A percentile compares a stretch with the other conserved stretches of the same genome.
Evolutionary conservation across 1,140 invertebrate species (phyloP).

Genomic region (Sipha flava): DNA sequence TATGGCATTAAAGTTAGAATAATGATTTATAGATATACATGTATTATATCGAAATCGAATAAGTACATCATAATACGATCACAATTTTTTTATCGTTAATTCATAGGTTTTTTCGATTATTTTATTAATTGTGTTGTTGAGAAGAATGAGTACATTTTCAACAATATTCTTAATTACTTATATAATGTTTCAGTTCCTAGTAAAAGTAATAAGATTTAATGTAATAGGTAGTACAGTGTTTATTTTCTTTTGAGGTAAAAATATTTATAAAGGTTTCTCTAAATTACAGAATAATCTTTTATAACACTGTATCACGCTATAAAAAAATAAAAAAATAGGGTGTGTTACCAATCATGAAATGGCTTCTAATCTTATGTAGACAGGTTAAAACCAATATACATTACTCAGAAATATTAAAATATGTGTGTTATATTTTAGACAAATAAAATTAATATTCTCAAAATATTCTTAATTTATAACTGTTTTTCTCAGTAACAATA

Average conservation of each 20-base stretch:
- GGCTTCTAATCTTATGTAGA: slow-evolving; percentile 3
- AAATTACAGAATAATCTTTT: background rate
- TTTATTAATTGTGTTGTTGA: no score
- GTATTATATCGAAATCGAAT: background rate
- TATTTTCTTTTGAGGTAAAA: background rate
- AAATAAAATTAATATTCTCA: background rate
- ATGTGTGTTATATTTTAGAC: no score
- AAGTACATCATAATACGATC: background rate
- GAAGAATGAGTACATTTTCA: no score
- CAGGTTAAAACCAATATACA: background rate
- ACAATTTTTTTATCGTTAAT: no score
- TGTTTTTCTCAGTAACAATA: background rate
- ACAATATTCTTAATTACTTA: no score
- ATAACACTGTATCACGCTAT: slow-evolving; percentile 27
- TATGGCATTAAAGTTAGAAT: background rate
- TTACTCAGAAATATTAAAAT: slow-evolving; percentile 6
- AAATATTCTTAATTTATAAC: background rate
- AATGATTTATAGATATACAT: background rate
- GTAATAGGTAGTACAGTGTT: background rate
- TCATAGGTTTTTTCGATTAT: no score
- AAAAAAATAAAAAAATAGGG: slow-evolving; percentile 6
- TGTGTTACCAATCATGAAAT: slow-evolving; percentile 24
- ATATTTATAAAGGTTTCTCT: background rate
- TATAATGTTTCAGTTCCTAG: background rate
- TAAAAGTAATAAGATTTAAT: background rate